These are phyloP conservation scores for Acanthacorydalis orientalis DNA, from an alignment of 2,888 invertebrate genomes.

Conservation along the genomic window DNA sequence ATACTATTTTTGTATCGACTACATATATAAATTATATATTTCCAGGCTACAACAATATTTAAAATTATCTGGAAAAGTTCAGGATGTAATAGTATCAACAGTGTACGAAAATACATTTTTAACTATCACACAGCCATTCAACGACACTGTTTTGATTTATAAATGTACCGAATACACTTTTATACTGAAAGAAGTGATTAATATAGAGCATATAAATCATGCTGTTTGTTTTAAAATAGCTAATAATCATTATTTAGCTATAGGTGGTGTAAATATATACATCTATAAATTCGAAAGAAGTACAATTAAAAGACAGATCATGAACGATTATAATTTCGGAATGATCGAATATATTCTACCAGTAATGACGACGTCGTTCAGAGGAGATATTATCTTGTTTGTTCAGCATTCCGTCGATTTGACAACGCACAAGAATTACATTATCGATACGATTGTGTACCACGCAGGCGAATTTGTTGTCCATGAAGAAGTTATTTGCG, in stretches of 20 bases:
- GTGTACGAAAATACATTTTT: conserved; percentile 16
- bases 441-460: conserved; percentile 20
- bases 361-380: conserved; percentile 24
- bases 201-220: conserved; percentile 14
- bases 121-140: conserved; percentile 18
- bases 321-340: conserved; percentile 17
- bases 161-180: conserved; percentile 16
- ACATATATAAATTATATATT: conserved; percentile 1
- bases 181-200: conserved; percentile 14
- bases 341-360: conserved; percentile 20
- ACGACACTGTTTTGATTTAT: conserved; percentile 16
- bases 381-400: conserved; percentile 27
- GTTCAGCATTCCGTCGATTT: conserved; percentile 21
- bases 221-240: conserved; percentile 21
- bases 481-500: conserved; percentile 23
- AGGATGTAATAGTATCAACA: conserved; percentile 1
- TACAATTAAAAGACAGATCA: conserved; percentile 15
- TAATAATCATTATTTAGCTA: conserved; percentile 21
- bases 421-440: conserved; percentile 15
- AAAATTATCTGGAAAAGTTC: neutral
- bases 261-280: conserved; percentile 19
- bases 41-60: conserved; percentile 19
- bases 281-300: conserved; percentile 12
- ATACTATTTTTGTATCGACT: too few relatives aligned
- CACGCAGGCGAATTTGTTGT: conserved; percentile 20